phyloP scores from a whole-genome alignment of 2,797 vertebrate species.

The Notolepis coatsorum region DNA sequence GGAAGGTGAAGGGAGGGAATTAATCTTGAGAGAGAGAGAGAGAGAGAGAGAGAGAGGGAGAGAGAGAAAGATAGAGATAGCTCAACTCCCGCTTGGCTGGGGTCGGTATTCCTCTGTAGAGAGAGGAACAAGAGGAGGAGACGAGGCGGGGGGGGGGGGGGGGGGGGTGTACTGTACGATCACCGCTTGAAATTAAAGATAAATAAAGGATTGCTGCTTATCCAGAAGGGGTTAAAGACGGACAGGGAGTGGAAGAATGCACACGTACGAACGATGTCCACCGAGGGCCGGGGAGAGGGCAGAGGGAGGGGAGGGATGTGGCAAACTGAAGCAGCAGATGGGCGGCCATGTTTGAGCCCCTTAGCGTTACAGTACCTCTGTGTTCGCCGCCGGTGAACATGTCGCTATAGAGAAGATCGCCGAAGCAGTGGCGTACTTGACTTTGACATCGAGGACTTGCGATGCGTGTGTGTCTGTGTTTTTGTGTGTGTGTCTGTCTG shows the following conservation, averaged over 20 bases:
- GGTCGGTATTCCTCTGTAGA: conserved; percentile 17
- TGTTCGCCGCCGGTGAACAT: conserved; percentile 26
- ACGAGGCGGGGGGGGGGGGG: neutral
- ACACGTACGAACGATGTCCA: neutral
- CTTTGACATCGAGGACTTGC: conserved; percentile 16
- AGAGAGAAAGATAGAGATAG: conserved; percentile 45
- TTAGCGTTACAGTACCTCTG: conserved; percentile 8
- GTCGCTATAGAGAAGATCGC: conserved; percentile 21
- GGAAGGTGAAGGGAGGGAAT: conserved; percentile 48
- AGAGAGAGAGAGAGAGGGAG: conserved; percentile 45
- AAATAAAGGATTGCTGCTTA: neutral
- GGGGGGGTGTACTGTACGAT: no score
- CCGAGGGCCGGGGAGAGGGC: conserved; percentile 28
- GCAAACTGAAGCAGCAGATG: conserved; percentile 45
- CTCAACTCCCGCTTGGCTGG: neutral
- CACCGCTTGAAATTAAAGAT: neutral
- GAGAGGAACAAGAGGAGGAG: conserved; percentile 21
- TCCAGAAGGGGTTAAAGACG: conserved; percentile 35
- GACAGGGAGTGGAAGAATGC: conserved; percentile 4
- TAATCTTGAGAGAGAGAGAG: conserved; percentile 43
- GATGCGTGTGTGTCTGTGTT: conserved; percentile 1
- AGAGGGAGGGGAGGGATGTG: conserved; percentile 17
- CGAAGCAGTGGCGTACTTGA: no score
- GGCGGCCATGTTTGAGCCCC: conserved; percentile 62
- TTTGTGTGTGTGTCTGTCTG: conserved; percentile 14